These are phyloP conservation scores for Trematomus bernacchii DNA, from an alignment of 2,797 vertebrate genomes.

Conservation along the genomic window DNA sequence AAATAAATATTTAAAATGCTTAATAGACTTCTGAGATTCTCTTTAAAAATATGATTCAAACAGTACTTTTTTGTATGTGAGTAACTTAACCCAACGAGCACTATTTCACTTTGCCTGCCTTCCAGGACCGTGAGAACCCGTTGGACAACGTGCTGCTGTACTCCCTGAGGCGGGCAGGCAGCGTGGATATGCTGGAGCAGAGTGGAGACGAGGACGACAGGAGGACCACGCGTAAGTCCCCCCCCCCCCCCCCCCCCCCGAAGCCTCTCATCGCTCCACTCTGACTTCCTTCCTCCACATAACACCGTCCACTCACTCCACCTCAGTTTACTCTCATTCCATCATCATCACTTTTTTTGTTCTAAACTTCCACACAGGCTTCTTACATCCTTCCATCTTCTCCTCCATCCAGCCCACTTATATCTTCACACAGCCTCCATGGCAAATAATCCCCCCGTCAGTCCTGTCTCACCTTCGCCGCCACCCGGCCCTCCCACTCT, in stretches of 20 bases:
- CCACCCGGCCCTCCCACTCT: conserved; percentile 73
- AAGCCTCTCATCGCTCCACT: neutral
- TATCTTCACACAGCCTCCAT: conserved; percentile 69
- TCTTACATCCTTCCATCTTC: conserved; percentile 73
- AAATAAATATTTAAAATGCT: no score
- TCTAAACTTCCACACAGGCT: conserved; percentile 69
- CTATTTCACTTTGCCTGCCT: neutral
- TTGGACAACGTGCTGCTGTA: conserved; percentile 88
- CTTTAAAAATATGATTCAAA: neutral
- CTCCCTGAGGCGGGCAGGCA: conserved; percentile 80
- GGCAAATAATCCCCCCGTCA: conserved; percentile 72
- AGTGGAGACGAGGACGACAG: conserved; percentile 91
- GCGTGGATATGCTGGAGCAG: conserved; percentile 88
- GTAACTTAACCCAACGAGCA: neutral
- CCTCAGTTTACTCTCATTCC: conserved; percentile 28
- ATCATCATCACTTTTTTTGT: conserved; percentile 49
- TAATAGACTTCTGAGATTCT: neutral
- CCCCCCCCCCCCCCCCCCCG: conserved; percentile 19
- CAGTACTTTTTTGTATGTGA: neutral
- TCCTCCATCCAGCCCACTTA: conserved; percentile 77
- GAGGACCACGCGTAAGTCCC: conserved; percentile 78
- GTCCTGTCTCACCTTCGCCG: conserved; percentile 68
- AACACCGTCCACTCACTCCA: neutral
- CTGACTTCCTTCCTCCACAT: conserved; percentile 10
- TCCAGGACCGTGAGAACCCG: conserved; percentile 93